A percentile compares a stretch with the other conserved stretches of the same genome.
phyloP scores from a whole-genome alignment of 2,113 vertebrate species.

The Hemichromis elongatus region DNA sequence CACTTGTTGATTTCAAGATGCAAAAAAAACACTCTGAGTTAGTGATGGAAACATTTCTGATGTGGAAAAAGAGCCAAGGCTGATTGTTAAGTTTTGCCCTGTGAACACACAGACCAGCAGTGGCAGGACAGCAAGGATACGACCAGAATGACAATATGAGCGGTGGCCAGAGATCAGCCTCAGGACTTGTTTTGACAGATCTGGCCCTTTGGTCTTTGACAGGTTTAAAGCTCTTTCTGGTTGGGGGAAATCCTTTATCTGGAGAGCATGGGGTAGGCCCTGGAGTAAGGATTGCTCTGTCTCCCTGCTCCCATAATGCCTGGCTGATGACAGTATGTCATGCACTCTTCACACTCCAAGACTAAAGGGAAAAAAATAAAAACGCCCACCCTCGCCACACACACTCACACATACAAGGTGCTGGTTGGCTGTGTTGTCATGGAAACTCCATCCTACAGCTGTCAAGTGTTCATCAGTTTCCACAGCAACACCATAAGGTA shows the following conservation, averaged over 20 bases:
- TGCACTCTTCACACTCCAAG: slow-evolving; percentile 9
- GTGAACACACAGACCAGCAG: background rate
- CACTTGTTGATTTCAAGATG: background rate
- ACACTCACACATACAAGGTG: slow-evolving; percentile 7
- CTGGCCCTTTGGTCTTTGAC: slow-evolving; percentile 41
- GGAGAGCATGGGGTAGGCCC: slow-evolving; percentile 11
- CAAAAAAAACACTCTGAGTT: background rate
- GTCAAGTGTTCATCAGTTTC: slow-evolving; percentile 75
- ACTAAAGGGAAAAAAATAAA: background rate
- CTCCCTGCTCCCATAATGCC: slow-evolving; percentile 35
- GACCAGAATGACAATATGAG: slow-evolving; percentile 35
- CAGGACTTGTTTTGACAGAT: slow-evolving; percentile 45
- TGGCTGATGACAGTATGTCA: slow-evolving; percentile 32
- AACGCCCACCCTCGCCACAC: background rate
- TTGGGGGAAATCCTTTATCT: slow-evolving; percentile 31
- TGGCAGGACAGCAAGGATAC: background rate
- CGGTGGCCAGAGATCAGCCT: background rate
- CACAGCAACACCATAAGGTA: slow-evolving; percentile 71
- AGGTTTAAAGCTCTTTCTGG: slow-evolving; percentile 42
- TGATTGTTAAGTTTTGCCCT: background rate
- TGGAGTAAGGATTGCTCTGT: slow-evolving; percentile 39
- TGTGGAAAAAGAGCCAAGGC: background rate
- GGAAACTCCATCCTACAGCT: slow-evolving; percentile 67
- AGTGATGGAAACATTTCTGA: background rate
- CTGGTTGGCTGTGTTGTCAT: slow-evolving; percentile 58